phyloP scores from a whole-genome alignment of 2,888 invertebrate species.

The Cryptophagus acutangulus region DNA sequence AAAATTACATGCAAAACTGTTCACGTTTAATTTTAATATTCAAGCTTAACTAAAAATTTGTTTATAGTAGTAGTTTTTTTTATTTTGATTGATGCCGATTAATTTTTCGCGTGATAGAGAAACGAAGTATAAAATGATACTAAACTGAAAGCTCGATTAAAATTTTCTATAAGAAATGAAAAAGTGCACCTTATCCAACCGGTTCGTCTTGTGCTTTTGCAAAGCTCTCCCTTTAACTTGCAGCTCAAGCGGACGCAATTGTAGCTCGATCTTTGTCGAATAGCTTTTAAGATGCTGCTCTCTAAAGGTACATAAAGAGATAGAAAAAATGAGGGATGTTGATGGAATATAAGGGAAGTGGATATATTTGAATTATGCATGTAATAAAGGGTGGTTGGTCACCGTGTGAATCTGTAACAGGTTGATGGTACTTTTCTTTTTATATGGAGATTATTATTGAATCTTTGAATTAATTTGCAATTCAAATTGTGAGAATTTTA shows the following conservation, averaged over 20 bases:
- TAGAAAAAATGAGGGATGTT: neutral
- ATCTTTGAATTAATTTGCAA: slow-evolving; percentile 19
- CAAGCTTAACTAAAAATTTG: too few relatives aligned
- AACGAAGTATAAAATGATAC: slow-evolving; percentile 28
- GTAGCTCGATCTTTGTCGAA: slow-evolving; percentile 28
- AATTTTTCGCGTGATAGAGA: slow-evolving; percentile 12
- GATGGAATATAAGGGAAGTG: slow-evolving; percentile 27
- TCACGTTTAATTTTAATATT: too few relatives aligned
- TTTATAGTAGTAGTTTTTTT: too few relatives aligned
- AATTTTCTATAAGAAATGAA: slow-evolving; percentile 27
- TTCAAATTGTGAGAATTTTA: slow-evolving; percentile 26
- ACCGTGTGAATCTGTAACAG: slow-evolving; percentile 44
- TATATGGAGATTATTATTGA: slow-evolving; percentile 37
- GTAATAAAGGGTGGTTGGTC: slow-evolving; percentile 33
- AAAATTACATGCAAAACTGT: too few relatives aligned
- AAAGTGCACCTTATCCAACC: slow-evolving; percentile 39
- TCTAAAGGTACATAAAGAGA: neutral
- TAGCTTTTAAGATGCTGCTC: slow-evolving; percentile 23
- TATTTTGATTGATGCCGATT: slow-evolving; percentile 1
- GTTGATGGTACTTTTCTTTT: slow-evolving; percentile 41
- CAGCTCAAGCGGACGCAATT: slow-evolving; percentile 30
- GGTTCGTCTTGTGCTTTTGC: slow-evolving; percentile 38
- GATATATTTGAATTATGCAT: slow-evolving; percentile 19
- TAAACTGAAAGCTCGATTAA: slow-evolving; percentile 29
- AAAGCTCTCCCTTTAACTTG: slow-evolving; percentile 29